These are phyloP conservation scores for Atlantisia rogersi DNA, from an alignment of 2,113 vertebrate genomes.

Conservation along the genomic window DNA sequence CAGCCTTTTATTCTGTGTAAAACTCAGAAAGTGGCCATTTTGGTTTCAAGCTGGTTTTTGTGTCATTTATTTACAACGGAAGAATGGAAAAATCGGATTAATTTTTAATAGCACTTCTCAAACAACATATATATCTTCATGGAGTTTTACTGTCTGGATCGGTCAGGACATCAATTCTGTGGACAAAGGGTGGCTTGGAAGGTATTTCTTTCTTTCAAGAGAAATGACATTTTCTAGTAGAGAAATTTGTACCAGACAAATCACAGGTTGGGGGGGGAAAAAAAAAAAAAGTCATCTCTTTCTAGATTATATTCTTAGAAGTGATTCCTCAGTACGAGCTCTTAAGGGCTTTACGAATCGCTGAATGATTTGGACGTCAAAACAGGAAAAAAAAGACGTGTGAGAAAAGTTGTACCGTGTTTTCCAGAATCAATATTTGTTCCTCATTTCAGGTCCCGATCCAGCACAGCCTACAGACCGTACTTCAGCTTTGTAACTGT, in stretches of 20 bases:
- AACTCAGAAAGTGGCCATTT: slow-evolving; percentile 63
- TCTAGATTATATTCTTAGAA: not conserved
- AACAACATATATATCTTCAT: slow-evolving; percentile 57
- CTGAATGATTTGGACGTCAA: not conserved
- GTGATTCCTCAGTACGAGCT: not conserved
- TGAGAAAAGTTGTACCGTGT: not conserved
- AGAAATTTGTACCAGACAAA: not conserved
- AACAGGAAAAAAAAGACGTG: not conserved
- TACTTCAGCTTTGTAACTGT: accelerated
- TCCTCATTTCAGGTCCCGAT: not conserved
- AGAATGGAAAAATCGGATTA: slow-evolving; percentile 55
- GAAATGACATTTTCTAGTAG: not conserved
- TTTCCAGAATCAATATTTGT: not conserved
- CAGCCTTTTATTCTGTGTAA: slow-evolving; percentile 58
- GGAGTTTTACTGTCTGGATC: not conserved
- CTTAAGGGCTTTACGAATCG: accelerated
- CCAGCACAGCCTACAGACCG: not conserved
- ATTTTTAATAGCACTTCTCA: slow-evolving; percentile 62
- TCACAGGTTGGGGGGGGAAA: not conserved
- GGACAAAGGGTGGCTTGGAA: not conserved
- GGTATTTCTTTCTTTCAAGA: not conserved
- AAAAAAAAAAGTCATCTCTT: not conserved
- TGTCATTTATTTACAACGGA: slow-evolving; percentile 50
- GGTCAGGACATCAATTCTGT: slow-evolving; percentile 1
- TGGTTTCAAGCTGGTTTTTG: slow-evolving; percentile 7